Conservation (phyloP, 2,888 invertebrate species). For the Agriotes lineatus region DNA sequence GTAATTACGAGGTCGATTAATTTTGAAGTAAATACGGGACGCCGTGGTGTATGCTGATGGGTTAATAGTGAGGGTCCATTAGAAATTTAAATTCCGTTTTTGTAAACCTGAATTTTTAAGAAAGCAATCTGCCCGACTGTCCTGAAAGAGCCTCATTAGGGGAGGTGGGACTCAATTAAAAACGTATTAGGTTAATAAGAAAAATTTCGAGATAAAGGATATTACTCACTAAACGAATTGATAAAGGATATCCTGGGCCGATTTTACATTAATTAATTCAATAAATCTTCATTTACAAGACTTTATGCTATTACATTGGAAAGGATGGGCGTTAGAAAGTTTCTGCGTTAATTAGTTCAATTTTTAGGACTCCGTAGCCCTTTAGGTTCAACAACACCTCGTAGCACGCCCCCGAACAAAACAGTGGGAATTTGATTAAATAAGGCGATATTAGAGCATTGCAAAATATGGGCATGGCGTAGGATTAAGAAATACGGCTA, state of each 20-base stretch:
- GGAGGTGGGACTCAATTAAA: background rate
- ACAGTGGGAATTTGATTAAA: background rate
- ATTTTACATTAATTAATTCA: slow-evolving; percentile 10
- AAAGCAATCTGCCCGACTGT: background rate
- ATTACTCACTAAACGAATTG: background rate
- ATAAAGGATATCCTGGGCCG: background rate
- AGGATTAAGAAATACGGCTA: background rate
- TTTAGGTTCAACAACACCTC: background rate
- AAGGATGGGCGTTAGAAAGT: background rate
- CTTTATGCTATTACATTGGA: background rate
- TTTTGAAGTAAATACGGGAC: slow-evolving; percentile 3
- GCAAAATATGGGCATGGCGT: background rate
- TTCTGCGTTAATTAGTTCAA: background rate
- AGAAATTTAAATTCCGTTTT: background rate
- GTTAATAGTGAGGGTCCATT: background rate
- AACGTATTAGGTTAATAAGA: background rate
- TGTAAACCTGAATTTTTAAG: too few relatives aligned
- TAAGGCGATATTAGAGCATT: background rate
- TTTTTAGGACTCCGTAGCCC: background rate
- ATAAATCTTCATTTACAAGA: slow-evolving; percentile 7
- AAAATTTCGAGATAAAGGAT: slow-evolving; percentile 3
- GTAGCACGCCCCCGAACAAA: background rate
- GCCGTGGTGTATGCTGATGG: background rate
- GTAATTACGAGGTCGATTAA: slow-evolving; percentile 12
- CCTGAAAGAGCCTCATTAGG: background rate